These are phyloP conservation scores for Sebastiscus tertius DNA, from an alignment of 2,797 vertebrate genomes.

Conservation along the genomic window DNA sequence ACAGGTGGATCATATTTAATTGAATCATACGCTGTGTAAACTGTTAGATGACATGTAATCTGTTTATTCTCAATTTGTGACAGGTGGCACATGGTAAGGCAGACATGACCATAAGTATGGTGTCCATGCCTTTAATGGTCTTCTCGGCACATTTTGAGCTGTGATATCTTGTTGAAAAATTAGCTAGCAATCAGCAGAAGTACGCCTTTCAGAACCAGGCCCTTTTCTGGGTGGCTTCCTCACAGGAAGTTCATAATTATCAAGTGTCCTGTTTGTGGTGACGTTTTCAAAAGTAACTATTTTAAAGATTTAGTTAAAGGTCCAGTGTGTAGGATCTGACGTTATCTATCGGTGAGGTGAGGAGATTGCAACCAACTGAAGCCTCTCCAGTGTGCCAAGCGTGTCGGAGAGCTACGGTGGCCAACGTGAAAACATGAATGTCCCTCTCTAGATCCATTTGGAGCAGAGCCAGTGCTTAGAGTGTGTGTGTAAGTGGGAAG, in stretches of 20 bases:
- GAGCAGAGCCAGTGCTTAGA: no score
- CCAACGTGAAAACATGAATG: no score
- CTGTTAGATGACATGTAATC: neutral
- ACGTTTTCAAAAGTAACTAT: neutral
- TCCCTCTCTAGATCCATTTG: no score
- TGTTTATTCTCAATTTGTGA: neutral
- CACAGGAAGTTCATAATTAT: neutral
- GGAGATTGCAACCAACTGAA: no score
- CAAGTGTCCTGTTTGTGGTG: neutral
- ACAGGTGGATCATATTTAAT: neutral
- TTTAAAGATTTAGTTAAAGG: no score
- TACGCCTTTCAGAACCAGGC: neutral
- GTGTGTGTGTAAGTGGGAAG: no score
- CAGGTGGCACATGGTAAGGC: neutral
- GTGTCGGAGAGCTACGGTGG: no score
- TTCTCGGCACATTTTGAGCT: neutral
- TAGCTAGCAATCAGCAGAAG: neutral
- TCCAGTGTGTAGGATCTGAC: no score
- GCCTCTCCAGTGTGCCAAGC: accelerated
- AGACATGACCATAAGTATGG: neutral
- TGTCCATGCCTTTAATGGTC: neutral
- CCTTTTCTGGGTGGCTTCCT: neutral
- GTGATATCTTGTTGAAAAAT: no score
- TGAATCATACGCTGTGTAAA: neutral
- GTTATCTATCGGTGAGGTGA: no score